Base-by-base conservation (phyloP, 64 coral and sea anemone genomes). In the Dendronephthya gigantea region DNA sequence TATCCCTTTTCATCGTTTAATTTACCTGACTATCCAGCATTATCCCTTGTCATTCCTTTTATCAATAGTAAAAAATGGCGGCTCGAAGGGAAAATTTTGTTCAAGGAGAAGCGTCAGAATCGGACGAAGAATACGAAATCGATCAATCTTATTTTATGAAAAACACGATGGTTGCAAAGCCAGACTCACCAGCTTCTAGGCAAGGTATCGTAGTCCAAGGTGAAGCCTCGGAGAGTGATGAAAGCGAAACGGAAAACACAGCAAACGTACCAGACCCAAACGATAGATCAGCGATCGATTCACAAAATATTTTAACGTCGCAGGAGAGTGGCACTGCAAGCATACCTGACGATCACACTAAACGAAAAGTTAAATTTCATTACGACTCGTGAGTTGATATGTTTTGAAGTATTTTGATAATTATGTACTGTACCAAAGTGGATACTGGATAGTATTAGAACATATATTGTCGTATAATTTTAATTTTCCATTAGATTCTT, bases 101-200 rank as follows among this genome's bases (percentile, higher is more conserved):
- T 5, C 88, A 86, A 56, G 95, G 95, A 25, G 95, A 98, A 89
- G 95, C 95, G 66, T 98, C 95, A 48, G 95, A 98, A 83, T 93
- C 95, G 74, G 95, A 98, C 62, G 94, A 97, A 11, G 95, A 98
- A 85, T 92, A 98, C 72, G 72, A 79, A 39, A 79, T 79, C 2
- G 36, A 79, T 39, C 72, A 79, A 29, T 79, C 72, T 16, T 79
- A 79, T 33, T 79, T 79, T 19, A 79, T 79, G 72, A 79, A 79
- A 39, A 79, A 79, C 72, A 79, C 72, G 29, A 79, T 79, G 72
- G 72, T 79, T 15, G 6, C 8, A 29, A 79, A 79, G 28, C 32
- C 34, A 79, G 72, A 79, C 9, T 35, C 36, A 17, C 0, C 72
- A 15, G 9, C 72, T 79, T 0, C 15, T 6, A 34, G 32, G 32